Evolutionary conservation across 2,797 vertebrate genomes (phyloP), one percentile per base, ranked within the genome.

Genomic region (Taenioides sp.): DNA sequence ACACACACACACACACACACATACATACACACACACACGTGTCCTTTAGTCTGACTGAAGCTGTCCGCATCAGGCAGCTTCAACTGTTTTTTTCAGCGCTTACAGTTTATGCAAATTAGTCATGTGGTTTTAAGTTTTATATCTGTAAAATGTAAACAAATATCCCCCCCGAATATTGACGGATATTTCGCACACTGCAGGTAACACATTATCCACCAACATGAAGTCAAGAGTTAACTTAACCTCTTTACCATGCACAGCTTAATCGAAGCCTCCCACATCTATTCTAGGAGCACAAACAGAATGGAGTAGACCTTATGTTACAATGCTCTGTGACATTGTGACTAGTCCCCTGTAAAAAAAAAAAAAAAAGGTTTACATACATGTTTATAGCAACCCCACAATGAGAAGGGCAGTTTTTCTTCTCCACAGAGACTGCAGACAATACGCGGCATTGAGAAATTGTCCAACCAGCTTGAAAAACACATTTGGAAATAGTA

Each of bases 381-480:
- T 7, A 43, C 5, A 37, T 5, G 4, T 43, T 4, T 17, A 60
- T n/a, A 27, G 34, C 59, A 66, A 68, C n/a, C 65, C 16, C 50
- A 62, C 43, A 72, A 52, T 28, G 65, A 12, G 67, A 20, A 17
- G 37, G 22, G 18, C 40, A 49, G 50, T 40, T 14, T 61, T 34
- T 31, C 60, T 34, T 31, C 4, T 62, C 18, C 60, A 62, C 4
- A 11, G 18, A 20, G 60, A 73, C 66, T 71, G 37, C 62, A 57
- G 63, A 71, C 70, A 75, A 63, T 54, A 60, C 20, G 47, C 66
- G 60, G 50, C 65, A 75, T 43, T 78, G 68, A 73, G 55, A 22
- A 67, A 65, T 70, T 20, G 37, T 69, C 57, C 59, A 64, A 69
- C 50, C 22, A 31, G 60, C 28, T 68, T 14, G 37, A 72, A 49